Evolutionary conservation across 2,113 vertebrate genomes (phyloP).

Genomic region (Percina caprodes): DNA sequence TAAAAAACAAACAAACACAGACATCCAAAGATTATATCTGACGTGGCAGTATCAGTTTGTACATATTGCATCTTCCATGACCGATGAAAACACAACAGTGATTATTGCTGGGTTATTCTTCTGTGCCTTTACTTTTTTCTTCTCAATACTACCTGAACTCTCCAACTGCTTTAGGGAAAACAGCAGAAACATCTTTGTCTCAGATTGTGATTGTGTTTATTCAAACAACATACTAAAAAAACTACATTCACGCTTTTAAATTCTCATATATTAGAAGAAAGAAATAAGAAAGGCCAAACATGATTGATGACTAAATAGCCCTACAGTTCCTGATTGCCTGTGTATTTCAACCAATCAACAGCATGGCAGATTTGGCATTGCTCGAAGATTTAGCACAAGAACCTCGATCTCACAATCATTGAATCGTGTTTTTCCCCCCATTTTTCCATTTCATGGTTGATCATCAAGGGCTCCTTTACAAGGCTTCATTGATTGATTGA

Average conservation of each 20-base stretch:
- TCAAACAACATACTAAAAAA: background rate
- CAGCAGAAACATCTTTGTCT: constrained; percentile 1
- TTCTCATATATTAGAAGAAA: constrained; percentile 31
- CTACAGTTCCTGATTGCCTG: no score
- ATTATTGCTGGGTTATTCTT: constrained; percentile 9
- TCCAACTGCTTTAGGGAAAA: constrained; percentile 27
- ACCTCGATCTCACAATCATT: no score
- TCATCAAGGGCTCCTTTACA: no score
- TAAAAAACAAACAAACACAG: constrained; percentile 6
- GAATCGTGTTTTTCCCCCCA: no score
- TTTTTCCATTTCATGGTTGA: no score
- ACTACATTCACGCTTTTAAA: constrained; percentile 6
- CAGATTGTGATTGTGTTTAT: constrained; percentile 4
- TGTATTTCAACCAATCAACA: no score
- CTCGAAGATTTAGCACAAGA: no score
- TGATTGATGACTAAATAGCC: no score
- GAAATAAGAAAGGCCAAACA: no score
- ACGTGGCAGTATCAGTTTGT: constrained; percentile 6
- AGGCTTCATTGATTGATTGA: no score
- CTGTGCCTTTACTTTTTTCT: background rate
- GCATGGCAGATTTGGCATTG: no score
- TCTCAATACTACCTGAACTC: constrained; percentile 14
- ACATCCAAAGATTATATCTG: constrained; percentile 9
- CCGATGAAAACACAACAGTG: background rate
- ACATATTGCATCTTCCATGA: constrained; percentile 6